These are phyloP conservation scores for Phyto melanocephala DNA, from an alignment of 2,888 invertebrate species.

Conservation along the genomic window DNA sequence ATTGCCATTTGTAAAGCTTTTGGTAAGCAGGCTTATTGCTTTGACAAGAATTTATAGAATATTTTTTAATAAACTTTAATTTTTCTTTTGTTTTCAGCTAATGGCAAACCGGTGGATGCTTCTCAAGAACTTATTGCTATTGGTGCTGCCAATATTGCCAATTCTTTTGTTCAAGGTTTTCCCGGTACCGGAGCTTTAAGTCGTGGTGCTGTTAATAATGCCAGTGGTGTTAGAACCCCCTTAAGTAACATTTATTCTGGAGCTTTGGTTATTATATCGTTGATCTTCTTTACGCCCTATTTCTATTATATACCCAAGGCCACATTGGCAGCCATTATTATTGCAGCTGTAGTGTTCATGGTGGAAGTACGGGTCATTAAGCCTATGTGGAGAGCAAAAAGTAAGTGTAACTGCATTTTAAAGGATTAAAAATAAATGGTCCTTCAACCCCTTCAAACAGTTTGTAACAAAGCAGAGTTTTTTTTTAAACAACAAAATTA, in stretches of 20 bases:
- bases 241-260: slow-evolving; percentile 89
- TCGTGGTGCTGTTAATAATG: slow-evolving; percentile 92
- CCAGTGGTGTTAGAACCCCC: slow-evolving; percentile 93
- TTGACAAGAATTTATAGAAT: neutral
- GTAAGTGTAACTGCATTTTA: slow-evolving; percentile 80
- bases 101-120: slow-evolving; percentile 90
- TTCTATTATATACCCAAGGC: slow-evolving; percentile 93
- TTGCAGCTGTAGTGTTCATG: slow-evolving; percentile 95
- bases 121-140: slow-evolving; percentile 95
- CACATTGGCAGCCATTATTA: slow-evolving; percentile 92
- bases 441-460: too few relatives aligned
- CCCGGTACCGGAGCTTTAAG: slow-evolving; percentile 92
- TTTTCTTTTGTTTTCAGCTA: slow-evolving; percentile 78
- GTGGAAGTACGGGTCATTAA: slow-evolving; percentile 91
- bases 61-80: neutral
- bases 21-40: slow-evolving; percentile 80
- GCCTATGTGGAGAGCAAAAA: slow-evolving; percentile 93
- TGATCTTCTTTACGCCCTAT: slow-evolving; percentile 92
- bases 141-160: slow-evolving; percentile 88
- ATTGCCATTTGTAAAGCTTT: slow-evolving; percentile 97
- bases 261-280: slow-evolving; percentile 89
- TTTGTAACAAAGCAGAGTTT: too few relatives aligned
- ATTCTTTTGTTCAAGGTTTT: slow-evolving; percentile 92
- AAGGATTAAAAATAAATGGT: too few relatives aligned
- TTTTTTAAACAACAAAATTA: too few relatives aligned